Evolutionary conservation across 1,140 invertebrate genomes (phyloP).

Genomic region (Oncopodura yosiiana): DNA sequence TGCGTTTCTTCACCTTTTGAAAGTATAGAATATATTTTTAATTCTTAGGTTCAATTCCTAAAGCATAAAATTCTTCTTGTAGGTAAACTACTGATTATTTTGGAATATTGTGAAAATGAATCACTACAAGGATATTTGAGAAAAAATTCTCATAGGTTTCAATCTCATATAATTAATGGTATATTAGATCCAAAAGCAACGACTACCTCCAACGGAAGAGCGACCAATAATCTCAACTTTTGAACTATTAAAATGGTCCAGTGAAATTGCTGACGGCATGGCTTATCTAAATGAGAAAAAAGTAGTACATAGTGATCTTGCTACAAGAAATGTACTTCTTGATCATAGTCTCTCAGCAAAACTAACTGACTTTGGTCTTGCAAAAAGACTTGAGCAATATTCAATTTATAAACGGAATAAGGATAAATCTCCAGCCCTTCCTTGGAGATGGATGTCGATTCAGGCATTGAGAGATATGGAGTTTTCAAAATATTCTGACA

Average conservation of each 20-base stretch:
- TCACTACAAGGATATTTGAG: no score
- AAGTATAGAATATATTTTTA: no score
- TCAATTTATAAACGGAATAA: not conserved
- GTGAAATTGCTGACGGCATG: constrained; percentile 18
- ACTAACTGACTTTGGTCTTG: constrained; percentile 46
- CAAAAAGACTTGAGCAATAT: constrained; percentile 36
- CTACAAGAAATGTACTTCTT: constrained; percentile 36
- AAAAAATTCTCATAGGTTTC: no score
- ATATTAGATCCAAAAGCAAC: no score
- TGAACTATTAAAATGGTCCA: not conserved
- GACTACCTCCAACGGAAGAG: no score
- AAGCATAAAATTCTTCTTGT: no score
- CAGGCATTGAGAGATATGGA: constrained; percentile 42
- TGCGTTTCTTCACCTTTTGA: no score
- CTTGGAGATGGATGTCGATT: constrained; percentile 46
- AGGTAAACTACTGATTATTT: no score
- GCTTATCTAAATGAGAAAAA: constrained; percentile 9
- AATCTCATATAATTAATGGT: no score
- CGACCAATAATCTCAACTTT: not conserved
- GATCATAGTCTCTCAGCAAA: constrained; percentile 9
- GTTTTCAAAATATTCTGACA: constrained; percentile 43
- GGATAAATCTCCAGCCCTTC: constrained; percentile 27
- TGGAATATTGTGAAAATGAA: no score
- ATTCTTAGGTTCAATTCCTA: no score
- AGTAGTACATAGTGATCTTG: constrained; percentile 23